A percentile compares a stretch with the other conserved stretches of the same genome.
Evolutionary conservation across 1,140 invertebrate species (phyloP).

Genomic region (Heliconius congener): DNA sequence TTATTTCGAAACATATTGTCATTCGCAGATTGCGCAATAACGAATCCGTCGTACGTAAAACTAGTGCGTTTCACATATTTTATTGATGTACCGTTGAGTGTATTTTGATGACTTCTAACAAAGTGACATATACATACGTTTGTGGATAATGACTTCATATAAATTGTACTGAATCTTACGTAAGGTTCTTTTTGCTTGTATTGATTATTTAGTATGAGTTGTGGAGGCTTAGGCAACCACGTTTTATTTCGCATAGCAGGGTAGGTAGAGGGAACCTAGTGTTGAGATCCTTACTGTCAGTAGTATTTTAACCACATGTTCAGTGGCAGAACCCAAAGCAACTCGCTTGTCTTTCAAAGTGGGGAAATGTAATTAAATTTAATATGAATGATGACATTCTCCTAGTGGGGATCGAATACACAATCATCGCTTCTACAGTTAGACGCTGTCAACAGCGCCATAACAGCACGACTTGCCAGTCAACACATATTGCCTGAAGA

Average conservation of each 20-base stretch:
- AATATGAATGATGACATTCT: not conserved
- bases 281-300: no score
- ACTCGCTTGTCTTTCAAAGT: not conserved
- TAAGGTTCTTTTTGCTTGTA: not conserved
- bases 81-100: constrained; percentile 24
- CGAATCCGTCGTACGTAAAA: constrained; percentile 33
- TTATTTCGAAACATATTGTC: constrained; percentile 36
- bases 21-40: constrained; percentile 28
- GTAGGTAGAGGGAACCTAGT: no score
- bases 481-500: no score
- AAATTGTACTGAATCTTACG: constrained; percentile 3
- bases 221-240: no score
- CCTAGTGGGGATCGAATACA: not conserved
- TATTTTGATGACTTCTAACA: constrained; percentile 29
- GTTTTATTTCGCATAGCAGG: no score
- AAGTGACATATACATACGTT: not conserved
- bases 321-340: no score
- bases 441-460: no score
- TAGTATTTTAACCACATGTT: no score
- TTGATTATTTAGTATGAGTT: not conserved
- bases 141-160: not conserved
- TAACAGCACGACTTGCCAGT: no score
- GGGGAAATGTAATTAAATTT: not conserved
- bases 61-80: constrained; percentile 14
- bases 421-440: no score